Base-by-base conservation (phyloP, 1,140 invertebrate species). In the Calliphora vicina region DNA sequence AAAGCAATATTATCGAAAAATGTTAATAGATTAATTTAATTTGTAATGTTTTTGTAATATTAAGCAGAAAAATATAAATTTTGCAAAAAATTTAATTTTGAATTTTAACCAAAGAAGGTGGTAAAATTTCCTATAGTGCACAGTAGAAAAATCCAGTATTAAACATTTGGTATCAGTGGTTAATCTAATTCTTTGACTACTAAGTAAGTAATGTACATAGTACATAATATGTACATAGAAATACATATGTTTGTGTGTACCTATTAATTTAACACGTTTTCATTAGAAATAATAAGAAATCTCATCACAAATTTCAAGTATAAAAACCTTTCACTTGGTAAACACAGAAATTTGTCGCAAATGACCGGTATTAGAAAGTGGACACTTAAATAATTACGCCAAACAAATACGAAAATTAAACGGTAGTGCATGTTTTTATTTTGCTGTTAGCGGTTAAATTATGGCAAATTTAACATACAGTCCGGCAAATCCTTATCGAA, bases 401-500 rank as follows among this genome's bases (percentile, higher is more conserved):
- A 27, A 81, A 81, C 43, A 20, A 23, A 20, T 82, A 9, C 6
- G 1, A 67, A 61, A 81, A 25, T 5, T 13, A 15, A 81, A 12
- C 61, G 80, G 8, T 25, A 25, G 42, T 81, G 45, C 12, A 8
- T 35, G 45, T 50, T 50, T 15, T 35, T 4, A 8, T 35, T 35
- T 35, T 35, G 45, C 67, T 13, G 78, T 27, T 26, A 10, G 80
- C 25, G 29, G 8, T 43, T 26, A 43, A 81, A 67, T 57, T 26
- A 81, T 81, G 80, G 50, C 61, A 27, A 45, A 81, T 61, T 29
- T 29, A 61, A 61, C 74, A 43, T 78, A 20, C 17, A 26, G 27
- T 43, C 74, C 74, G 26, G 20, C 23, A 26, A 61, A 81, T 72
- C 23, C 43, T 5, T 80, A 45, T 82, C 25, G 67, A 82, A 82